phyloP scores from a whole-genome alignment of 2,113 vertebrate genomes.

The Nyctibius bracteatus region DNA sequence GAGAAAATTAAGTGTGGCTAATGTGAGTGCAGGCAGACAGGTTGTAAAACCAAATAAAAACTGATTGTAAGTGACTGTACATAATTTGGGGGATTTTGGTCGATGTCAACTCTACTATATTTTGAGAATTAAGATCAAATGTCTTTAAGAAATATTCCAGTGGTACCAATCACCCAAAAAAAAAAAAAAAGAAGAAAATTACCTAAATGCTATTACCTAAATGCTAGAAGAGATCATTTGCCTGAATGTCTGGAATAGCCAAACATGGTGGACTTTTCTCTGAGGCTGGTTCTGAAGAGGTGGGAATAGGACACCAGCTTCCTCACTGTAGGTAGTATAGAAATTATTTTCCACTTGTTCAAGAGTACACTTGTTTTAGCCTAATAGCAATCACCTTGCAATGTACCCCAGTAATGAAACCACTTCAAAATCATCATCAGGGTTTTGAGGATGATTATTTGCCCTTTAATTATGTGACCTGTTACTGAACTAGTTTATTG shows the following conservation, averaged over 20 bases:
- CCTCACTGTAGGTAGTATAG: accelerated
- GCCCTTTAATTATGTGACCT: neutral
- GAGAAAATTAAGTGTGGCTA: neutral
- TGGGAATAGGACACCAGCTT: neutral
- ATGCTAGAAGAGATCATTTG: neutral
- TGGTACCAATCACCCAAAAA: neutral
- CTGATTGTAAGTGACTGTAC: neutral
- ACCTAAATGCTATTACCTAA: neutral
- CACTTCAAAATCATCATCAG: neutral
- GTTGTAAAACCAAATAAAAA: neutral
- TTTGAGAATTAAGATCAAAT: neutral
- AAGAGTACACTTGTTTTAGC: neutral
- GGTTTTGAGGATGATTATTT: neutral
- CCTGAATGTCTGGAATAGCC: neutral
- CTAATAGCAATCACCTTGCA: neutral
- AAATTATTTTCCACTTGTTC: neutral
- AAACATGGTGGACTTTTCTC: neutral
- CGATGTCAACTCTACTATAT: neutral
- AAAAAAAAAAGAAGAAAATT: too few species aligned
- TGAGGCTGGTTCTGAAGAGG: neutral
- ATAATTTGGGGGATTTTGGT: neutral
- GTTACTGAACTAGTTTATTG: neutral
- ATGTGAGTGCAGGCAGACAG: neutral
- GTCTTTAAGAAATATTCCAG: neutral
- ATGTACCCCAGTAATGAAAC: neutral